Percentiles rank a stretch among this genome's conserved stretches.
Evolutionary conservation across 2,888 invertebrate genomes (phyloP).

Genomic region (Cryptosula pallasiana): DNA sequence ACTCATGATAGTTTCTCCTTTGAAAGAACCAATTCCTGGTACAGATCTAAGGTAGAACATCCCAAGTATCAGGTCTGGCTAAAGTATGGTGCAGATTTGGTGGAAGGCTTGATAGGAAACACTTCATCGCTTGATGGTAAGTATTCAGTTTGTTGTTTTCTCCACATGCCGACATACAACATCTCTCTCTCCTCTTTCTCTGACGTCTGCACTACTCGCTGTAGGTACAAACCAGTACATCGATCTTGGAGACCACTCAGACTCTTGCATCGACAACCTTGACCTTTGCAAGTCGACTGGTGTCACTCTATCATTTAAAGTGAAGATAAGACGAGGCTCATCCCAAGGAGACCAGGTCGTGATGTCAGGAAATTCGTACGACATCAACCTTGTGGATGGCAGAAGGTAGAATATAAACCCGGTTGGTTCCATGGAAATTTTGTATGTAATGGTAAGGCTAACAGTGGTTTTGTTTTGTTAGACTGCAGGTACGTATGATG

Average conservation of each 20-base stretch:
- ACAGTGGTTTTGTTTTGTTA: neutral
- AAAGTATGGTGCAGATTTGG: conserved; percentile 40
- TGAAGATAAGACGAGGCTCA: conserved; percentile 12
- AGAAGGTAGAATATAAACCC: neutral
- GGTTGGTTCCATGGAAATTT: neutral
- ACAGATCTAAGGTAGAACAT: conserved; percentile 35
- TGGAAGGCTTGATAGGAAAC: conserved; percentile 40
- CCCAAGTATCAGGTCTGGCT: conserved; percentile 40
- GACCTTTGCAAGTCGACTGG: conserved; percentile 27
- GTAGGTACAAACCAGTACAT: conserved; percentile 34
- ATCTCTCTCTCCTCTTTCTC: too few species aligned
- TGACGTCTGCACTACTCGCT: too few species aligned
- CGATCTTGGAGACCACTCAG: conserved; percentile 37
- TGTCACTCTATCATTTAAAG: conserved; percentile 3
- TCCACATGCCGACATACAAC: too few species aligned
- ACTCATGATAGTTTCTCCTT: conserved; percentile 46
- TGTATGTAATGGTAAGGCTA: neutral
- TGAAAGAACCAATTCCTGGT: conserved; percentile 36
- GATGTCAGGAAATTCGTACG: conserved; percentile 30
- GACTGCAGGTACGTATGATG: neutral
- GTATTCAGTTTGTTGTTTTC: too few species aligned
- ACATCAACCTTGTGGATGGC: conserved; percentile 25
- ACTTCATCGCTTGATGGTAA: conserved; percentile 37
- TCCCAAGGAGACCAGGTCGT: conserved; percentile 20
- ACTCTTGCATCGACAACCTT: conserved; percentile 40